Percentiles rank a stretch among this genome's conserved stretches.
Conservation (phyloP, 2,797 vertebrate genomes). For the Rhynchotus rufescens region DNA sequence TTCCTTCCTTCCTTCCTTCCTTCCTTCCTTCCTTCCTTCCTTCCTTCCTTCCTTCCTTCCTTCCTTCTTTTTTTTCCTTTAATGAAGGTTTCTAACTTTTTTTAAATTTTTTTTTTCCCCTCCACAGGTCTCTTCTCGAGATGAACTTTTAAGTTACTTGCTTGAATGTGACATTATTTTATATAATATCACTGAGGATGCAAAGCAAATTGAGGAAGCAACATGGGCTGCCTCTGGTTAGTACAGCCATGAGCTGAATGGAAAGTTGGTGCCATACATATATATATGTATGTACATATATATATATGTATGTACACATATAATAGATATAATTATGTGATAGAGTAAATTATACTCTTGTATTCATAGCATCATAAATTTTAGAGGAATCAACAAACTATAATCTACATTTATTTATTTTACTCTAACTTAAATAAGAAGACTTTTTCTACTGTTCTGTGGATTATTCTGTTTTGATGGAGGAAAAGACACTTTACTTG, state of each 20-base stretch:
- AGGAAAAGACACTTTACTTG: not conserved
- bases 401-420: not conserved
- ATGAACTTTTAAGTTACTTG: slow-evolving; percentile 83
- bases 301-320: no score
- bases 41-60: no score
- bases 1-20: no score
- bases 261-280: not conserved
- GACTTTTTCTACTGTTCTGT: not conserved
- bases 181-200: slow-evolving; percentile 89
- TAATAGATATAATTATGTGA: not conserved
- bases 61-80: not conserved
- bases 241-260: slow-evolving; percentile 24
- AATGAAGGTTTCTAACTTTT: not conserved
- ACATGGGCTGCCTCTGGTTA: slow-evolving; percentile 90
- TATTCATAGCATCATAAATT: not conserved
- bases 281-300: no score
- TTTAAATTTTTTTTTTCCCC: not conserved
- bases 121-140: slow-evolving; percentile 75
- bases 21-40: not conserved
- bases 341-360: not conserved
- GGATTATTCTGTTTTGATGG: not conserved
- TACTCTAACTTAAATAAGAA: not conserved
- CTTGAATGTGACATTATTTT: slow-evolving; percentile 88
- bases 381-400: not conserved
- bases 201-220: slow-evolving; percentile 87